These are phyloP conservation scores for Eueides isabella DNA, from an alignment of 1,140 invertebrate genomes.

Conservation along the genomic window DNA sequence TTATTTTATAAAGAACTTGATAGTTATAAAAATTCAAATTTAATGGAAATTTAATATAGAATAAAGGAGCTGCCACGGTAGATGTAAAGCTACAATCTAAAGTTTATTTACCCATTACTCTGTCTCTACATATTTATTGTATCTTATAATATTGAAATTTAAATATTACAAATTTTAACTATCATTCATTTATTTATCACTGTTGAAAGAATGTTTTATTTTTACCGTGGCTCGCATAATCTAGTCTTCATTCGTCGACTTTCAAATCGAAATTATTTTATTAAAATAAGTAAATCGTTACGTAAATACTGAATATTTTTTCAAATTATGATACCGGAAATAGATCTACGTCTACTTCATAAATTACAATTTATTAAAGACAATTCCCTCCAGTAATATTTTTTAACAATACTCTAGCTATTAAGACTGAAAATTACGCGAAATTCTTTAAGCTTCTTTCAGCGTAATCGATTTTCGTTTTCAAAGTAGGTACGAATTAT, in stretches of 20 bases:
- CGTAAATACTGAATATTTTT: constrained; percentile 68
- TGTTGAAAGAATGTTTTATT: constrained; percentile 17
- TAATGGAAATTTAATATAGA: constrained; percentile 25
- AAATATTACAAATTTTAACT: not conserved
- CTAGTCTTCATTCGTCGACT: constrained; percentile 40
- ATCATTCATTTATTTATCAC: constrained; percentile 8
- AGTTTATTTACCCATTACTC: constrained; percentile 15
- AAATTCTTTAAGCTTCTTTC: constrained; percentile 20
- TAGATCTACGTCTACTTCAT: constrained; percentile 58
- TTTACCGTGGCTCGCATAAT: constrained; percentile 35
- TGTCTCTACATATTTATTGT: not conserved
- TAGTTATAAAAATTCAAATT: constrained; percentile 38
- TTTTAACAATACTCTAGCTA: constrained; percentile 75
- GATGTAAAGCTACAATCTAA: constrained; percentile 8
- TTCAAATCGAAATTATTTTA: constrained; percentile 61
- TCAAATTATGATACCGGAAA: constrained; percentile 60
- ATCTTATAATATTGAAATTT: not conserved
- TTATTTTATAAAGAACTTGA: constrained; percentile 51
- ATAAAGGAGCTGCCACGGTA: constrained; percentile 19
- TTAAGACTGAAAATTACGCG: constrained; percentile 74
- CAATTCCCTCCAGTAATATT: constrained; percentile 76
- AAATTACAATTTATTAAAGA: constrained; percentile 68
- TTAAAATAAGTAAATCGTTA: constrained; percentile 52
- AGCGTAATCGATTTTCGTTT: not conserved
- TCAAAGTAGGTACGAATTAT: constrained; percentile 13